Evolutionary conservation across 2,888 invertebrate species (phyloP).

Genomic region (Nezara viridula): DNA sequence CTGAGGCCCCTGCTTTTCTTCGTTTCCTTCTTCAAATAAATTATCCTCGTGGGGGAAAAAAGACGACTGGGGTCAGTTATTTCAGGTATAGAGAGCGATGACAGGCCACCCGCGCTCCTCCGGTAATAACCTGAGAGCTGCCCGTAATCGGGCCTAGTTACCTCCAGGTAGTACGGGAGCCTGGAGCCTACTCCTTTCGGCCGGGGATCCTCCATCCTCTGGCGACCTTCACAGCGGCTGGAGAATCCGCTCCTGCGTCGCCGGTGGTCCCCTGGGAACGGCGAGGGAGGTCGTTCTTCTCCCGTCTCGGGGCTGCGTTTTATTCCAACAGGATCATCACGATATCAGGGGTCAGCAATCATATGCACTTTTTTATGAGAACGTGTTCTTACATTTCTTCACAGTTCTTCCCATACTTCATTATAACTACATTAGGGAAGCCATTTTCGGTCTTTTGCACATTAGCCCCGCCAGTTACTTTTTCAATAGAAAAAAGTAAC

Average conservation of each 20-base stretch:
- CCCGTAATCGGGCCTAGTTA: slow-evolving; percentile 7
- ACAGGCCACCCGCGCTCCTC: slow-evolving; percentile 30
- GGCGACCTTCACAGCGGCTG: not conserved
- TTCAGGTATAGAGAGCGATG: slow-evolving; percentile 51
- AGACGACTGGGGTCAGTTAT: slow-evolving; percentile 35
- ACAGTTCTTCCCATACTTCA: no score
- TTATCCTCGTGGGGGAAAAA: slow-evolving; percentile 46
- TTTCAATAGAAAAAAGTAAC: no score
- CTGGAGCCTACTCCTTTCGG: not conserved
- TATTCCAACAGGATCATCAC: not conserved
- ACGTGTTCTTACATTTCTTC: not conserved
- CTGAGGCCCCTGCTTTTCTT: slow-evolving; percentile 25
- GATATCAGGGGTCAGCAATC: not conserved
- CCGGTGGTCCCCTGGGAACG: slow-evolving; percentile 40
- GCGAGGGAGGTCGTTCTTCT: not conserved
- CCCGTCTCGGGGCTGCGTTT: not conserved
- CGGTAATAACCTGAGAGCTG: not conserved
- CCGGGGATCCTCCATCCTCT: not conserved
- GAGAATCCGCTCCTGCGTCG: not conserved
- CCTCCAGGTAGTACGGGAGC: slow-evolving; percentile 1
- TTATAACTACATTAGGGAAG: no score
- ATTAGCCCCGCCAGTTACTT: no score
- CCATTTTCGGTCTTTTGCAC: no score
- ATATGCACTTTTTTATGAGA: slow-evolving; percentile 13
- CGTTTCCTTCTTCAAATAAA: slow-evolving; percentile 54